phyloP scores from a whole-genome alignment of 2,797 vertebrate species.

The Acipenser oxyrinchus region DNA sequence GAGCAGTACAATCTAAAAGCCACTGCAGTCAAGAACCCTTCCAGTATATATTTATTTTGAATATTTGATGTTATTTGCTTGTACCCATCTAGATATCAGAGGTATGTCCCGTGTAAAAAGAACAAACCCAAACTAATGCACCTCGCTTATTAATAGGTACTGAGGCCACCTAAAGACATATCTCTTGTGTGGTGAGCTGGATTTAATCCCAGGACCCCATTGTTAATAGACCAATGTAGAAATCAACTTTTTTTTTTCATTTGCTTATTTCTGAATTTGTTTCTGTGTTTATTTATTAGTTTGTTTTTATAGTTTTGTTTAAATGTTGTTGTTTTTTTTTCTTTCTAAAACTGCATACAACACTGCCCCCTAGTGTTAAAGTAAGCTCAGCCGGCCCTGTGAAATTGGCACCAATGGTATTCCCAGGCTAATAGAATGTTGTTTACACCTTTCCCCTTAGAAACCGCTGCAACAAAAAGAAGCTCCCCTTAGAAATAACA shows the following conservation, averaged over 20 bases:
- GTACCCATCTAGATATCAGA: too few species aligned
- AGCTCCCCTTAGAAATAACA: constrained; percentile 58
- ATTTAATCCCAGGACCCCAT: constrained; percentile 14
- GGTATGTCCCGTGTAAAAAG: too few species aligned
- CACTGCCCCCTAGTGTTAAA: constrained; percentile 31
- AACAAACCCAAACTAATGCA: too few species aligned
- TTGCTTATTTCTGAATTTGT: constrained; percentile 12
- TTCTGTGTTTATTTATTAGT: constrained; percentile 16
- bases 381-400: constrained; percentile 13
- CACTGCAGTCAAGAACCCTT: too few species aligned
- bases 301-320: constrained; percentile 19
- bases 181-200: constrained; percentile 16
- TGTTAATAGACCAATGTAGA: not conserved
- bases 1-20: too few species aligned
- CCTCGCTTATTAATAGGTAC: too few species aligned
- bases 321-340: constrained; percentile 5
- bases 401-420: constrained; percentile 19
- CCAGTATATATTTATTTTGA: too few species aligned
- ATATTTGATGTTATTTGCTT: too few species aligned
- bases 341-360: constrained; percentile 15
- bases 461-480: constrained; percentile 67
- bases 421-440: constrained; percentile 36
- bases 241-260: constrained; percentile 4
- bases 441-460: constrained; percentile 51
- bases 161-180: too few species aligned